phyloP scores from a whole-genome alignment of 2,888 invertebrate species.

The Agelastica alni region DNA sequence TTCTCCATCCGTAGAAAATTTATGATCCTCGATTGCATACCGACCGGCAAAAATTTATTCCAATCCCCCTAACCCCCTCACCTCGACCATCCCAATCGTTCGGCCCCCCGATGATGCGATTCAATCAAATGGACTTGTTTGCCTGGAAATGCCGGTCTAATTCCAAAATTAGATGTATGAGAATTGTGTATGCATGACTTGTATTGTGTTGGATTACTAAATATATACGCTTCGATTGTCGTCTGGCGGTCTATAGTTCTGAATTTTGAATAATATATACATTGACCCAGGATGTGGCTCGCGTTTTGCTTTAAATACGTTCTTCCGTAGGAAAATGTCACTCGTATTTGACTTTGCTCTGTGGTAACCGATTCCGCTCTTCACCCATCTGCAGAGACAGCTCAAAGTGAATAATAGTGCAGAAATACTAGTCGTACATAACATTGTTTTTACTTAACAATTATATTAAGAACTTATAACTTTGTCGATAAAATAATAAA shows the following conservation, averaged over 20 bases:
- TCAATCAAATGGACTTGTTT: conserved; percentile 53
- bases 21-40: conserved; percentile 4
- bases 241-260: conserved; percentile 38
- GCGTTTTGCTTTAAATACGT: no score
- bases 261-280: conserved; percentile 32
- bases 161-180: conserved; percentile 52
- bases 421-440: no score
- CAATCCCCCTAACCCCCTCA: no score
- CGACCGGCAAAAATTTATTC: conserved; percentile 45
- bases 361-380: no score
- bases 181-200: conserved; percentile 45
- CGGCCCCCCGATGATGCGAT: conserved; percentile 48
- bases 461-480: no score
- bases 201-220: conserved; percentile 40
- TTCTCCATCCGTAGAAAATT: not conserved
- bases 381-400: no score
- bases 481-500: no score
- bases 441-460: no score
- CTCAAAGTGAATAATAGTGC: no score
- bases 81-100: no score
- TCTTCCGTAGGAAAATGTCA: no score
- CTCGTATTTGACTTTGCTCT: no score
- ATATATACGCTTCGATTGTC: conserved; percentile 41
- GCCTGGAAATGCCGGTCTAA: conserved; percentile 48
- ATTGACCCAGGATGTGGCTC: conserved; percentile 27